phyloP scores from a whole-genome alignment of 2,888 invertebrate genomes.

The Ormia ochracea region DNA sequence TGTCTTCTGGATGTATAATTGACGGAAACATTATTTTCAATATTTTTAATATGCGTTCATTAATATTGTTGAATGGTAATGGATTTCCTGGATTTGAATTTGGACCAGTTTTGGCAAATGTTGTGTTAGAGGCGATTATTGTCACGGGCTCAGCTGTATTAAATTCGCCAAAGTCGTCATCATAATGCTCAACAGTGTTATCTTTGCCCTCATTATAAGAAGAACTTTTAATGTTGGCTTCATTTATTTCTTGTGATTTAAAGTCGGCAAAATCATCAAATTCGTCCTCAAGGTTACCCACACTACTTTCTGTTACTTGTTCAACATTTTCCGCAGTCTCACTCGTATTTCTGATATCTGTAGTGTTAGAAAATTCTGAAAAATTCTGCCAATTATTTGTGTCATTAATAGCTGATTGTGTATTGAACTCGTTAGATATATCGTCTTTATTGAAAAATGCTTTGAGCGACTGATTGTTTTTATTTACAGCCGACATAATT shows the following conservation, averaged over 20 bases:
- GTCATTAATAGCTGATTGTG: constrained; percentile 33
- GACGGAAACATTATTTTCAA: constrained; percentile 74
- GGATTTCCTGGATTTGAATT: constrained; percentile 7
- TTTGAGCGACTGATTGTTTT: neutral
- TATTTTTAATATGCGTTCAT: constrained; percentile 63
- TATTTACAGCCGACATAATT: neutral
- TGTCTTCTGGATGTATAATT: neutral
- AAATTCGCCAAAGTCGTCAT: constrained; percentile 74
- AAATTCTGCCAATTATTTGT: constrained; percentile 72
- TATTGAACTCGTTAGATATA: constrained; percentile 2
- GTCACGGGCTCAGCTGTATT: constrained; percentile 65
- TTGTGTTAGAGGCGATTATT: constrained; percentile 19
- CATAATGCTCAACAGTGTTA: constrained; percentile 64
- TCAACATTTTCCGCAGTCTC: too few species aligned
- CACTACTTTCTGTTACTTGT: neutral
- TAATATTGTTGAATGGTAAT: constrained; percentile 35
- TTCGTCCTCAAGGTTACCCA: constrained; percentile 30
- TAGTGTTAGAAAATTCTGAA: constrained; percentile 7
- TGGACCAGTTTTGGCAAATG: constrained; percentile 41
- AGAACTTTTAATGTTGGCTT: neutral
- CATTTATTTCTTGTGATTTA: constrained; percentile 8
- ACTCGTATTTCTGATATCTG: neutral
- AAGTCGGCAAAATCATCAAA: constrained; percentile 67
- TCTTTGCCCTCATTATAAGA: neutral
- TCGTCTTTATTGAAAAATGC: neutral